Percentiles rank a stretch among this genome's conserved stretches.
These are phyloP conservation scores for Muscina levida DNA, from an alignment of 2,888 invertebrate genomes.

Conservation along the genomic window DNA sequence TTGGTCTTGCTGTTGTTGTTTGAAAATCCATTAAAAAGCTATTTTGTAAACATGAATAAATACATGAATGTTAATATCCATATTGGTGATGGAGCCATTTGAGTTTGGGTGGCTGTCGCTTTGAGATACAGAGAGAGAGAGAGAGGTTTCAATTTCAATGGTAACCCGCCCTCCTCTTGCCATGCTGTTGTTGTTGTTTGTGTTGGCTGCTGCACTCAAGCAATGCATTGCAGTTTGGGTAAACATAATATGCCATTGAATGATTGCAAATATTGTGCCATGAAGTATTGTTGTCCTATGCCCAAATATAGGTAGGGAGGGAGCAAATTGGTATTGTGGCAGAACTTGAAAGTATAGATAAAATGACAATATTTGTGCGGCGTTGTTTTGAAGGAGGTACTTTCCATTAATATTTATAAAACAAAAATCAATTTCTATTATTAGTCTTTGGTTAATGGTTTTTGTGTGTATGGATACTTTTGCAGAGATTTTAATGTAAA, in stretches of 20 bases:
- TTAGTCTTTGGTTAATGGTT: constrained; percentile 51
- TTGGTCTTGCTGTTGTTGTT: constrained; percentile 28
- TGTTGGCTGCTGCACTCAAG: not conserved
- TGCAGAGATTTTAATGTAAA: constrained; percentile 39
- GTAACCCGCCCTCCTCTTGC: not conserved
- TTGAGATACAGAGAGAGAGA: not conserved
- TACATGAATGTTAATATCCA: constrained; percentile 59
- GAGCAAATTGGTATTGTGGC: constrained; percentile 32
- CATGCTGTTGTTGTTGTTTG: not conserved
- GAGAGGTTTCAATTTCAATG: constrained; percentile 46
- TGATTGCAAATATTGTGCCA: constrained; percentile 32
- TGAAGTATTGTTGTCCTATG: constrained; percentile 6
- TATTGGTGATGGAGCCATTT: constrained; percentile 41
- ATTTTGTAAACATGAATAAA: constrained; percentile 62
- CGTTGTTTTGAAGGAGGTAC: constrained; percentile 17
- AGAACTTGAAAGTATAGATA: constrained; percentile 54
- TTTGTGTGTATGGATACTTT: not conserved
- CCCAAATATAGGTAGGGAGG: not conserved
- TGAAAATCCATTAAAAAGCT: constrained; percentile 60
- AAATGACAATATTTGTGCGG: constrained; percentile 54
- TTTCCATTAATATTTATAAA: not conserved
- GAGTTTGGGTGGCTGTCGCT: not conserved
- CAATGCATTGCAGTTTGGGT: not conserved
- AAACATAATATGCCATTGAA: constrained; percentile 37
- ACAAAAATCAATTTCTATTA: constrained; percentile 63